A percentile compares a stretch with the other conserved stretches of the same genome.
phyloP scores from a whole-genome alignment of 2,797 vertebrate species.

The Ptychobarbus kaznakovi region DNA sequence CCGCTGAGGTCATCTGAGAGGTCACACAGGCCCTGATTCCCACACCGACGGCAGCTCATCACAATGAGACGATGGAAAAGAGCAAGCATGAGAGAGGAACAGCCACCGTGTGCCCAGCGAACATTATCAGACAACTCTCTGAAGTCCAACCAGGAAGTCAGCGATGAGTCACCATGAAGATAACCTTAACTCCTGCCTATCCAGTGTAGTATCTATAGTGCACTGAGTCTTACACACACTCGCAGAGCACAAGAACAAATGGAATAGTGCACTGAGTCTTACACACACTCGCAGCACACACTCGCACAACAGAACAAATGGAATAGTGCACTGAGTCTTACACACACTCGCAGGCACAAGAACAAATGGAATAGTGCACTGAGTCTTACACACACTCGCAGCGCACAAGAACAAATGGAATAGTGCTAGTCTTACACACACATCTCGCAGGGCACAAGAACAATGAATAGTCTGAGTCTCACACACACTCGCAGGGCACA shows the following conservation, averaged over 20 bases:
- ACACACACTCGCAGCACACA: too few relatives aligned
- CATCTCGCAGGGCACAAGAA: too few relatives aligned
- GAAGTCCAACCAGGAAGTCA: constrained; percentile 61
- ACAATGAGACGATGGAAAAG: constrained; percentile 66
- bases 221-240: constrained; percentile 14
- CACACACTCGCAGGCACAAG: too few relatives aligned
- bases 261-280: too few relatives aligned
- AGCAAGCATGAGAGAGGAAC: constrained; percentile 59
- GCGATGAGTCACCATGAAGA: constrained; percentile 63
- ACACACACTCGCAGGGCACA: too few relatives aligned
- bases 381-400: too few relatives aligned
- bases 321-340: too few relatives aligned
- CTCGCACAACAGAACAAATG: too few relatives aligned
- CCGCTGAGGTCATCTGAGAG: constrained; percentile 23
- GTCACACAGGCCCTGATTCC: constrained; percentile 45
- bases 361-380: too few relatives aligned
- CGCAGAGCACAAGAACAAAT: not conserved
- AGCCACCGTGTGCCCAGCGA: constrained; percentile 46
- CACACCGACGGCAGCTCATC: constrained; percentile 55
- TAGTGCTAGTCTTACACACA: too few relatives aligned
- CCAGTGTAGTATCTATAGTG: constrained; percentile 49
- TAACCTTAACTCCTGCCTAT: constrained; percentile 64
- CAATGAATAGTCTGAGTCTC: too few relatives aligned
- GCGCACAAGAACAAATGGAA: too few relatives aligned
- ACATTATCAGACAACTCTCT: constrained; percentile 58